Evolutionary conservation across 1,140 invertebrate genomes (phyloP).

Genomic region (Zaprionus vittiger): DNA sequence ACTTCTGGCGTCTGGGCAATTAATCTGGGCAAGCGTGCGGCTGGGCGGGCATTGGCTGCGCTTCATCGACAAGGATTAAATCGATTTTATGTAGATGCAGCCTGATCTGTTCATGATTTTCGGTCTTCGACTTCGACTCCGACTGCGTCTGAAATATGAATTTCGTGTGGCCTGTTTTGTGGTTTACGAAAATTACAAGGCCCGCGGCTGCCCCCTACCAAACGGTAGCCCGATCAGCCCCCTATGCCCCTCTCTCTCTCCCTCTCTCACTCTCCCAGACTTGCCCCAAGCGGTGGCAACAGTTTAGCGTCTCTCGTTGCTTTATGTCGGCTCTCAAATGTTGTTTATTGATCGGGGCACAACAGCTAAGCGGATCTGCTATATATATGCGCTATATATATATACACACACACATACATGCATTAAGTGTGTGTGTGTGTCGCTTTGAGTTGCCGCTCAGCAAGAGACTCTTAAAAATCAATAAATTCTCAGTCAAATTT

Average conservation of each 20-base stretch:
- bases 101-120: constrained; percentile 58
- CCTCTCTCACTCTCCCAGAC: not conserved
- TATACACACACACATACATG: not conserved
- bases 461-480: constrained; percentile 77
- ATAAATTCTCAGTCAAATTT: constrained; percentile 76
- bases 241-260: not conserved
- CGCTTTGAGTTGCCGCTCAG: constrained; percentile 38
- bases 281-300: constrained; percentile 55
- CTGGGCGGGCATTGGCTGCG: constrained; percentile 45
- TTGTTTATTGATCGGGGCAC: constrained; percentile 75
- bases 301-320: constrained; percentile 75
- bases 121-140: constrained; percentile 36
- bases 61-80: constrained; percentile 66
- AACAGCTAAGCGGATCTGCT: constrained; percentile 73
- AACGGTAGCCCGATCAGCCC: constrained; percentile 59
- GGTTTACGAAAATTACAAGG: constrained; percentile 69
- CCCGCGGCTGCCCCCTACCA: constrained; percentile 41
- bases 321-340: constrained; percentile 66
- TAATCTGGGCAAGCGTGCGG: constrained; percentile 73
- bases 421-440: constrained; percentile 2
- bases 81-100: constrained; percentile 74
- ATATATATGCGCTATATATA: constrained; percentile 55
- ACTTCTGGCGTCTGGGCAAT: constrained; percentile 63
- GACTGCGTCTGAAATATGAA: constrained; percentile 49
- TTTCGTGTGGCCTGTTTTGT: constrained; percentile 59